These are phyloP conservation scores for Mylabris sibirica DNA, from an alignment of 2,888 invertebrate genomes.

Conservation along the genomic window DNA sequence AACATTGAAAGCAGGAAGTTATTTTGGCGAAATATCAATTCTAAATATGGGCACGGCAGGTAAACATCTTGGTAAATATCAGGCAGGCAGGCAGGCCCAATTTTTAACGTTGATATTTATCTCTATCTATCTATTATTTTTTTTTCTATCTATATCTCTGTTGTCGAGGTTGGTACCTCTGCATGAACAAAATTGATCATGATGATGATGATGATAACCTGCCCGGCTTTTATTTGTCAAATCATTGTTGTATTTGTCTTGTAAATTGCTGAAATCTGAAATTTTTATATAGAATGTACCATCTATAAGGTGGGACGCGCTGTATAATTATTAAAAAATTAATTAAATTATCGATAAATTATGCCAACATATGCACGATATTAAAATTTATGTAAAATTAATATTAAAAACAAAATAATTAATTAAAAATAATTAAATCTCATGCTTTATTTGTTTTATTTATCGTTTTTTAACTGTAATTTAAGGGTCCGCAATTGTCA, in stretches of 20 bases:
- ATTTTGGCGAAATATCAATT: slow-evolving; percentile 99
- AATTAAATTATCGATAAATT: neutral
- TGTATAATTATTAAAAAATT: neutral
- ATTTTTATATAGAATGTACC: neutral
- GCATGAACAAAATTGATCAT: slow-evolving; percentile 20
- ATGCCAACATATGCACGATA: slow-evolving; percentile 11
- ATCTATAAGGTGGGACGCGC: neutral
- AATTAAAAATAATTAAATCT: neutral
- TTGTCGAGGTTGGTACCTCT: slow-evolving; percentile 30
- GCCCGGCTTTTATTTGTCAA: slow-evolving; percentile 52
- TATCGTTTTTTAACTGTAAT: neutral
- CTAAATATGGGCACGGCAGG: slow-evolving; percentile 99
- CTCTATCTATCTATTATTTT: neutral
- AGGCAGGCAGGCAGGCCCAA: slow-evolving; percentile 52
- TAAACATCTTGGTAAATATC: slow-evolving; percentile 96
- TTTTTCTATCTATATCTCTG: slow-evolving; percentile 10
- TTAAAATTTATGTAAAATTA: neutral
- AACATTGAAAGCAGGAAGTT: slow-evolving; percentile 92
- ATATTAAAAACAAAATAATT: neutral
- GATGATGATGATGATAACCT: slow-evolving; percentile 29
- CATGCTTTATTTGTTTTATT: neutral
- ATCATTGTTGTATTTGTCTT: slow-evolving; percentile 17
- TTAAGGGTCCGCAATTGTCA: too few relatives aligned
- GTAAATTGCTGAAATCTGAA: neutral
- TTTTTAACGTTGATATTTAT: slow-evolving; percentile 28